Conservation (phyloP, 2,113 vertebrate genomes). For the Odobenus rosmarus region DNA sequence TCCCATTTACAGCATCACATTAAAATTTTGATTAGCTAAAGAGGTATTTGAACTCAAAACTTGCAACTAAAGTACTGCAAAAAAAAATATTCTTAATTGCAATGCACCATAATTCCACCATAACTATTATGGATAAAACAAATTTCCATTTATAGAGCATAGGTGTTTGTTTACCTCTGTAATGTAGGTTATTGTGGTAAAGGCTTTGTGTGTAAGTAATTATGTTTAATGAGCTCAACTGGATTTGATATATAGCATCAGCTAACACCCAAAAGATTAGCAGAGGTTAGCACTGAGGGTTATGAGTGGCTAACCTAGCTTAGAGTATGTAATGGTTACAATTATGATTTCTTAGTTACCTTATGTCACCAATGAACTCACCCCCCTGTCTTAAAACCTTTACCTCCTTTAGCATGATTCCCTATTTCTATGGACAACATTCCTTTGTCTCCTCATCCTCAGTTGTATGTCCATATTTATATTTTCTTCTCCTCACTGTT, state of each 20-base stretch:
- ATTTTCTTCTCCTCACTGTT: background rate
- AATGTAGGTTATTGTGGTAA: background rate
- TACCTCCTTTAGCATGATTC: background rate
- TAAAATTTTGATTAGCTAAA: background rate
- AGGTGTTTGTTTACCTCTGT: background rate
- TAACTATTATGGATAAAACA: constrained; percentile 43
- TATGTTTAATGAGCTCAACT: constrained; percentile 33
- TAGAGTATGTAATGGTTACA: background rate
- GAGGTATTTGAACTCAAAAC: background rate
- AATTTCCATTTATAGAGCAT: background rate
- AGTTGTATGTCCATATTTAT: background rate
- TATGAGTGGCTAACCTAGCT: background rate
- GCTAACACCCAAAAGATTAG: background rate
- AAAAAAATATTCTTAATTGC: background rate
- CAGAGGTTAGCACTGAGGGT: background rate
- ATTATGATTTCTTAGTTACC: background rate
- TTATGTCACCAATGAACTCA: background rate
- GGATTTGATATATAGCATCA: background rate
- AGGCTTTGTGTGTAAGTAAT: background rate
- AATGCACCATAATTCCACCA: background rate
- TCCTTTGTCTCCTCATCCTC: background rate
- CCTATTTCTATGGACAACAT: background rate
- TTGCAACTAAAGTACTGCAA: background rate
- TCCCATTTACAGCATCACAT: background rate
- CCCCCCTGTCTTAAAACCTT: background rate